phyloP scores from a whole-genome alignment of 2,888 invertebrate species.

The Hetaerina titia region DNA sequence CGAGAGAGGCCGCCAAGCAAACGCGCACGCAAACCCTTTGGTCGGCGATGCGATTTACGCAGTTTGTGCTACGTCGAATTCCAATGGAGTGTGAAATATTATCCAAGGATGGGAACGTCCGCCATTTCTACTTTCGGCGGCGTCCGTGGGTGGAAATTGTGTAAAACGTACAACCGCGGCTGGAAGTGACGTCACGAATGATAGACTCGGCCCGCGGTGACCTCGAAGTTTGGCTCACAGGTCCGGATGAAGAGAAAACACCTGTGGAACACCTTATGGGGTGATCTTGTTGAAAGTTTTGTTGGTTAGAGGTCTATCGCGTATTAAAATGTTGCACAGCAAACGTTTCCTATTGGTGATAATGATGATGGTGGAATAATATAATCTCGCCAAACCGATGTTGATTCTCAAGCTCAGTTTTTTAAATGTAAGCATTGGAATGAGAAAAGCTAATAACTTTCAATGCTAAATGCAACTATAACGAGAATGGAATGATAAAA shows the following conservation, averaged over 20 bases:
- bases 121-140: slow-evolving; percentile 48
- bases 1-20: not conserved
- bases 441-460: not conserved
- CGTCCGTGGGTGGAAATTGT: slow-evolving; percentile 25
- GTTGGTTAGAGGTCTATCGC: not conserved
- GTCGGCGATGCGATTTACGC: not conserved
- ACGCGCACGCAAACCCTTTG: not conserved
- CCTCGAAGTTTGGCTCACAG: slow-evolving; percentile 48
- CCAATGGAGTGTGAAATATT: not conserved
- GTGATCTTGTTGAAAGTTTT: not conserved
- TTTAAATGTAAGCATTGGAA: too few relatives aligned
- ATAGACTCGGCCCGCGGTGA: slow-evolving; percentile 43
- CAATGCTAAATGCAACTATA: not conserved
- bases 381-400: too few relatives aligned
- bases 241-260: not conserved
- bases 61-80: not conserved
- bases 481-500: not conserved
- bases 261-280: slow-evolving; percentile 30
- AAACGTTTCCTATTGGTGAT: too few relatives aligned
- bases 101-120: not conserved
- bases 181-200: slow-evolving; percentile 65
- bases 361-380: too few relatives aligned
- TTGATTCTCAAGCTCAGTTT: too few relatives aligned
- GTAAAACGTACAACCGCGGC: slow-evolving; percentile 33
- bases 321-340: not conserved